Evolutionary conservation across 2,113 vertebrate genomes (phyloP).

Genomic region (Entelurus aequoreus): DNA sequence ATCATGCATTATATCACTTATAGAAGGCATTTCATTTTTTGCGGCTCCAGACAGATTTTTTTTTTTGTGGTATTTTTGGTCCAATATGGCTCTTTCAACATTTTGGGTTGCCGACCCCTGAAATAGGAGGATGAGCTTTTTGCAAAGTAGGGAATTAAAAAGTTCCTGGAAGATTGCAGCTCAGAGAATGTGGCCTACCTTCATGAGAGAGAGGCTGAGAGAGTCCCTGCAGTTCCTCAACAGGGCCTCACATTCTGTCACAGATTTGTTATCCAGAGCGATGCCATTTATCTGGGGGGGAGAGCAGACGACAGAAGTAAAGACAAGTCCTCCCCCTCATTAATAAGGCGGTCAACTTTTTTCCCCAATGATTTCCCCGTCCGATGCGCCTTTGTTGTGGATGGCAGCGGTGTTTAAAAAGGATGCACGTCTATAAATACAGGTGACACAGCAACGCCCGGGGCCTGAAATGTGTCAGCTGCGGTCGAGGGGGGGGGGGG

Average conservation of each 20-base stretch:
- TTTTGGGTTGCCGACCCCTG: not conserved
- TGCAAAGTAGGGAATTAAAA: constrained; percentile 17
- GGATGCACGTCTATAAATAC: constrained; percentile 21
- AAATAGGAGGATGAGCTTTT: not conserved
- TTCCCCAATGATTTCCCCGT: constrained; percentile 13
- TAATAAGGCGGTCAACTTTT: not conserved
- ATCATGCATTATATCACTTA: too few relatives aligned
- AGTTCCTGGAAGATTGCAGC: constrained; percentile 7
- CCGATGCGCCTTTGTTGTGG: not conserved
- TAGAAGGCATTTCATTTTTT: too few relatives aligned
- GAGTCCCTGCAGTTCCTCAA: constrained; percentile 89
- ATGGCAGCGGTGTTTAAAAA: constrained; percentile 7
- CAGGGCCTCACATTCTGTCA: constrained; percentile 93
- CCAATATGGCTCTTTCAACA: too few relatives aligned
- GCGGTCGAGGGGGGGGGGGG: not conserved
- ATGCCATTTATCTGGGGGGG: constrained; percentile 90
- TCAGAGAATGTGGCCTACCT: constrained; percentile 71
- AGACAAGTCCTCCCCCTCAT: constrained; percentile 33
- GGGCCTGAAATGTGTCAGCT: constrained; percentile 6
- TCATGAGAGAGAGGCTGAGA: constrained; percentile 89
- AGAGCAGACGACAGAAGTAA: constrained; percentile 34
- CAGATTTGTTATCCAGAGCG: constrained; percentile 93
- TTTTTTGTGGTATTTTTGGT: too few relatives aligned
- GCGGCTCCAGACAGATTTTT: too few relatives aligned
- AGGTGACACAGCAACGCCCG: constrained; percentile 24